Conservation (phyloP, 1,140 invertebrate species). For the Orius insidiosus region DNA sequence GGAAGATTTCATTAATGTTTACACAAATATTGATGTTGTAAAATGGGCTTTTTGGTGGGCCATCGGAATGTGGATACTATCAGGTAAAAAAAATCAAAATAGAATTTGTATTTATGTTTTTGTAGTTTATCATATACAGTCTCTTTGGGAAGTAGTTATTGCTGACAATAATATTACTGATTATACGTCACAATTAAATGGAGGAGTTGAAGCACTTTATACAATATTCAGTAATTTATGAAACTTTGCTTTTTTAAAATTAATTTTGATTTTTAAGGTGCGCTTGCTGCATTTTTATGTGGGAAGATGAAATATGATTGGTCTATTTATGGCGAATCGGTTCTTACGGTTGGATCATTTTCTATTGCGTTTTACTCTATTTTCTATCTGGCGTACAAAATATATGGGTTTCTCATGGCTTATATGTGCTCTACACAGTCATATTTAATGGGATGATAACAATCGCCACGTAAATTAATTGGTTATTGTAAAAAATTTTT, state of each 20-base stretch:
- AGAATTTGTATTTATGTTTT: constrained; percentile 22
- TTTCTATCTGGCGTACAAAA: constrained; percentile 37
- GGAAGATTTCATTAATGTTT: constrained; percentile 54
- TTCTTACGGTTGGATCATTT: constrained; percentile 34
- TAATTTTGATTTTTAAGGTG: constrained; percentile 30
- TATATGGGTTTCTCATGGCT: constrained; percentile 52
- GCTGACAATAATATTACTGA: constrained; percentile 13
- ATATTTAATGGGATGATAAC: constrained; percentile 78
- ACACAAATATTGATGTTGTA: constrained; percentile 45
- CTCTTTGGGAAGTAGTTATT: constrained; percentile 29
- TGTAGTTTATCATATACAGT: constrained; percentile 32
- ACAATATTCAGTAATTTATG: no score
- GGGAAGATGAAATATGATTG: constrained; percentile 37
- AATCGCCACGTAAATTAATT: constrained; percentile 56
- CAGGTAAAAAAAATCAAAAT: constrained; percentile 39
- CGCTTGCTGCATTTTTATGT: constrained; percentile 28
- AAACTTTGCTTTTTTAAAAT: no score
- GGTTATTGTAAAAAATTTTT: no score
- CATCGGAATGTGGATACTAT: no score
- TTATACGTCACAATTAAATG: no score
- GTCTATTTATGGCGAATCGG: constrained; percentile 34
- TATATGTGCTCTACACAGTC: constrained; percentile 56
- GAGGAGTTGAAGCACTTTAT: constrained; percentile 30
- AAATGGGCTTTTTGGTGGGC: no score
- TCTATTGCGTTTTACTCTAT: constrained; percentile 47